Base-by-base conservation (phyloP, 2,888 invertebrate genomes). In the Drosophila neutralis region DNA sequence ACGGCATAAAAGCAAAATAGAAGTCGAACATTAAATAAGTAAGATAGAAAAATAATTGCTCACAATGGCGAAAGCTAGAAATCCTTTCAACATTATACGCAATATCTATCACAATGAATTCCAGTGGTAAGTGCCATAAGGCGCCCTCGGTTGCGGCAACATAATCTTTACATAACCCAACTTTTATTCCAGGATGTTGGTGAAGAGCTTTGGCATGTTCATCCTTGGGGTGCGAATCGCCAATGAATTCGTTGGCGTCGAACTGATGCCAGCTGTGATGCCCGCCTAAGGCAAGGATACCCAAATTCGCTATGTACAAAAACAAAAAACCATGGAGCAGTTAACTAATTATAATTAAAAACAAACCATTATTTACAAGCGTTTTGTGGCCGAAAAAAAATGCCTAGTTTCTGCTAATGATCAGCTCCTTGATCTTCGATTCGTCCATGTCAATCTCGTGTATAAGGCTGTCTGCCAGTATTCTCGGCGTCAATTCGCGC, bases 161-260 rank as follows among this genome's bases (percentile, higher is more conserved):
- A 15, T 24, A 45, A 57, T 45, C 51, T 78, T 79, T 69, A 76
- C 80, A 78, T 83, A 83, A 83, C 82, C 80, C 52, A 61, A 71
- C 76, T 82, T 81, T 88, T 71, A n/a, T 61, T 74, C 2, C 69
- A 97, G 97, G 97, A 95, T 96, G 86, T 90, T 97, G 48, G 95
- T 97, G 57, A 97, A 97, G 94, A 97, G 97, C 92, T 94, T 96
- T 67, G 95, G 95, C n/a, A 94, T 97, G 85, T 97, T 97, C 92
- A 94, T 95, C 76, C 92, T 97, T 68, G 97, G 97, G 60, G 94
- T 97, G 8, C 95, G 95, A 76, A 95, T 97, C 85, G 97, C 97
- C 4, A 95, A 96, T 90, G 96, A 97, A 92, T 96, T 96, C 87
- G 94, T 95, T 56, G 97, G 97, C 67, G 93, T 97, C 64, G 96